These are phyloP conservation scores for Sebastolobus altivelis DNA, from an alignment of 2,797 vertebrate genomes.

Conservation along the genomic window DNA sequence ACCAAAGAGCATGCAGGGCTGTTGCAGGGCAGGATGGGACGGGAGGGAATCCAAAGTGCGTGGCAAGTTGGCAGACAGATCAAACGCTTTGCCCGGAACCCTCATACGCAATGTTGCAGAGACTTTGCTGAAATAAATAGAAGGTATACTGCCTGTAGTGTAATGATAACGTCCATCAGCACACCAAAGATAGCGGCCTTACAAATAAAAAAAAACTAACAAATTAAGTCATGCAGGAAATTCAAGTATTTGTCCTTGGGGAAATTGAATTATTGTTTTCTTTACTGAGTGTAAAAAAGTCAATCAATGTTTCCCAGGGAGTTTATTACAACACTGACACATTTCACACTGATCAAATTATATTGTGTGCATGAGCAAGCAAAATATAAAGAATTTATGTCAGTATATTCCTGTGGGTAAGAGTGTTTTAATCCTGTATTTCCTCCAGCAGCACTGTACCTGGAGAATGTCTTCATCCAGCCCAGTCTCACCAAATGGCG, in stretches of 20 bases:
- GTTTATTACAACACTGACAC: neutral
- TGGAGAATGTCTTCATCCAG: neutral
- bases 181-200: slow-evolving; percentile 13
- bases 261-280: neutral
- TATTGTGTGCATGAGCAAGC: neutral
- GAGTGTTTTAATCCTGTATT: neutral
- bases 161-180: slow-evolving; percentile 52
- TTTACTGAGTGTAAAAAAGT: neutral
- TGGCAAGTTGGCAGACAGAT: slow-evolving; percentile 70
- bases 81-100: slow-evolving; percentile 65
- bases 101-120: slow-evolving; percentile 70
- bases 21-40: slow-evolving; percentile 73
- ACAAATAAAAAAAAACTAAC: neutral
- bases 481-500: too few relatives aligned
- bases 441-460: neutral
- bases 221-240: slow-evolving; percentile 11
- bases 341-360: neutral
- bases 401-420: neutral
- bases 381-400: neutral
- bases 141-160: slow-evolving; percentile 36
- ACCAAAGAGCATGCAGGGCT: slow-evolving; percentile 53
- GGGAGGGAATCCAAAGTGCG: slow-evolving; percentile 57
- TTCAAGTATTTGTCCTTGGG: neutral
- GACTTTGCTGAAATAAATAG: slow-evolving; percentile 63
- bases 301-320: neutral